These are phyloP conservation scores for Andrena dorsata DNA, from an alignment of 2,888 invertebrate species.

Conservation along the genomic window DNA sequence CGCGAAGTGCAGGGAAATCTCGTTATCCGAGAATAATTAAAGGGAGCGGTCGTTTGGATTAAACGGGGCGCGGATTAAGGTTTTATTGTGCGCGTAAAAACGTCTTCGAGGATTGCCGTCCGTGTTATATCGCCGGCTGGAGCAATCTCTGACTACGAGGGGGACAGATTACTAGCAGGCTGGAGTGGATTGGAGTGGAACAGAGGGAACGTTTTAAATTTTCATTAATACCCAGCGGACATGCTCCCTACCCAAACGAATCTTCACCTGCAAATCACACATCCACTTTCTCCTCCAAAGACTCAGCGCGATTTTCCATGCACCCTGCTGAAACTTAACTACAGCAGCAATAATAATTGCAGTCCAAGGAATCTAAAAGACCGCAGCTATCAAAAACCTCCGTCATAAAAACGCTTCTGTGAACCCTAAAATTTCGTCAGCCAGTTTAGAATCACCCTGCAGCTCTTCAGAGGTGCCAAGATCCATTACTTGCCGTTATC, in stretches of 20 bases:
- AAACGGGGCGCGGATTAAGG: constrained; percentile 37
- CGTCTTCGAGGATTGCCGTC: constrained; percentile 35
- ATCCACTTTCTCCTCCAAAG: too few species aligned
- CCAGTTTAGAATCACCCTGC: constrained; percentile 53
- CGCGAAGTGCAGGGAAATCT: constrained; percentile 36
- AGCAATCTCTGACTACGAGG: constrained; percentile 2
- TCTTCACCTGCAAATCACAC: not conserved
- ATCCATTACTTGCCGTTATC: constrained; percentile 51
- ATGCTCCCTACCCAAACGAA: not conserved
- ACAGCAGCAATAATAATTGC: too few species aligned
- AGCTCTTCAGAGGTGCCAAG: constrained; percentile 49
- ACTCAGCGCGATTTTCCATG: too few species aligned
- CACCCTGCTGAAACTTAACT: too few species aligned
- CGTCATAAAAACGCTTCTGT: too few species aligned
- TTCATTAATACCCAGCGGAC: not conserved
- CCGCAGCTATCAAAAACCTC: too few species aligned
- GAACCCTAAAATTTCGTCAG: constrained; percentile 28
- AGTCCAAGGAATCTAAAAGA: too few species aligned
- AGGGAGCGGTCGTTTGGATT: constrained; percentile 24
- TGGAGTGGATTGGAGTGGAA: not conserved
- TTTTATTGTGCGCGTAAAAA: constrained; percentile 52
- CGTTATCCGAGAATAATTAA: constrained; percentile 47
- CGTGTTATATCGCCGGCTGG: constrained; percentile 16
- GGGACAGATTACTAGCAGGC: not conserved
- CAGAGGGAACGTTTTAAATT: not conserved